A percentile compares a stretch with the other conserved stretches of the same genome.
Conservation (phyloP, 1,140 invertebrate species). For the Maniola jurtina region DNA sequence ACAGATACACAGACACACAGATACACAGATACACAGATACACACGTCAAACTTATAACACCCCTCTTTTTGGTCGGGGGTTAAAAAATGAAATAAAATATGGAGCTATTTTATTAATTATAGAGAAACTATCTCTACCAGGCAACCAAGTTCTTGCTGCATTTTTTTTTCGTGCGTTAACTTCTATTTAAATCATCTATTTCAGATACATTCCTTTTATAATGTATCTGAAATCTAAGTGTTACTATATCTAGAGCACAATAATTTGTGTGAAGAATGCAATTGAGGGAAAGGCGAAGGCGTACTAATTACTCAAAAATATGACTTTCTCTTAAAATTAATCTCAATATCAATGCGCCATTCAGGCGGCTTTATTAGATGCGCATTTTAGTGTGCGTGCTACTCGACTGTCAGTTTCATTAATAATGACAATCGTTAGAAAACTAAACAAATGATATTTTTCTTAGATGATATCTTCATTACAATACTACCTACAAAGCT, state of each 20-base stretch:
- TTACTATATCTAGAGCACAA: conserved; percentile 1
- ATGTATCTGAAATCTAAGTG: background rate
- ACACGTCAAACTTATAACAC: too few relatives aligned
- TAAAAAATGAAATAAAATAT: too few relatives aligned
- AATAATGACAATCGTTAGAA: conserved; percentile 5
- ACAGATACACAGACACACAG: too few relatives aligned
- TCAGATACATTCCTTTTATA: background rate
- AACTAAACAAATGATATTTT: too few relatives aligned
- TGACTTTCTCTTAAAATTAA: conserved; percentile 21
- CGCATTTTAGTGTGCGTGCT: background rate
- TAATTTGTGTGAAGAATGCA: conserved; percentile 1
- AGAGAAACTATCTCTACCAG: too few relatives aligned
- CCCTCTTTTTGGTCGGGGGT: too few relatives aligned
- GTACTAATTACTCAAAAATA: conserved; percentile 15
- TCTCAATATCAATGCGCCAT: conserved; percentile 6
- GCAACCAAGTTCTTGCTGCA: too few relatives aligned
- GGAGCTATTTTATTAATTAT: too few relatives aligned
- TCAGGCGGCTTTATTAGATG: background rate
- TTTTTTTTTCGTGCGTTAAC: too few relatives aligned
- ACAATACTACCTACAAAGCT: too few relatives aligned
- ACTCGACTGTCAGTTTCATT: background rate
- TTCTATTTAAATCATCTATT: background rate
- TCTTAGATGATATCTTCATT: too few relatives aligned
- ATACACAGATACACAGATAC: too few relatives aligned
- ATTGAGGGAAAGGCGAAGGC: conserved; percentile 22